Base-by-base conservation (phyloP, 2,797 vertebrate species). In the Scomberomorus guttatus region DNA sequence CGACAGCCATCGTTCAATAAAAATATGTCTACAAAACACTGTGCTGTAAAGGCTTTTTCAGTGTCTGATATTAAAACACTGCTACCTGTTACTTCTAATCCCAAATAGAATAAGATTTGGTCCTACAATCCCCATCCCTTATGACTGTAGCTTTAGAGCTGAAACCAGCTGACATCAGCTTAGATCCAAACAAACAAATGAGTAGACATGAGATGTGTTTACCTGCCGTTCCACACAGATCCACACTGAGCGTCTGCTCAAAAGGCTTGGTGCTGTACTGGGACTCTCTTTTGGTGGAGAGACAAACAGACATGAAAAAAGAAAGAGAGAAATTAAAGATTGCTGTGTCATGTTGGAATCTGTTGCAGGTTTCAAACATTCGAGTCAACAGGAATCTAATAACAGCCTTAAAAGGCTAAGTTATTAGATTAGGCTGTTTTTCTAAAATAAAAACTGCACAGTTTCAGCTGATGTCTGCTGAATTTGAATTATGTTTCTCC, bases 211-310 rank as follows among this genome's bases (percentile, higher is more conserved):
- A 32, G n/a, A 9, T 25, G 81, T 58, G 60, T 93, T 95, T 96
- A 99, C 98, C 98, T 97, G 98, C 98, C 1, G 98, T 99, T 87
- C 98, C 98, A 76, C 98, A 99, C 71, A 99, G 95, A 87, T 99
- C 98, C 94, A 99, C 96, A 0, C 95, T 95, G 90, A 99, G 94
- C 69, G 96, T 94, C 82, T 97, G 96, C 93, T 99, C 98, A 61
- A 97, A 99, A 83, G 92, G 94, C 92, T 96, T 97, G 93, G 94
- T 97, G 94, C 94, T 94, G 90, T 95, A 97, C 84, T 95, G 71
- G 14, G 96, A 72, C 84, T 97, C 96, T 77, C 97, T 97, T 94
- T 52, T 83, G 85, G 81, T 27, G 70, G 57, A 69, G 60, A 87
- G 52, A 70, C 58, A 46, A 50, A 46, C 42, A 57, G 25, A 68